A percentile compares a stretch with the other conserved stretches of the same genome.
Conservation (phyloP, 2,797 vertebrate genomes). For the Centroberyx gerrardi region DNA sequence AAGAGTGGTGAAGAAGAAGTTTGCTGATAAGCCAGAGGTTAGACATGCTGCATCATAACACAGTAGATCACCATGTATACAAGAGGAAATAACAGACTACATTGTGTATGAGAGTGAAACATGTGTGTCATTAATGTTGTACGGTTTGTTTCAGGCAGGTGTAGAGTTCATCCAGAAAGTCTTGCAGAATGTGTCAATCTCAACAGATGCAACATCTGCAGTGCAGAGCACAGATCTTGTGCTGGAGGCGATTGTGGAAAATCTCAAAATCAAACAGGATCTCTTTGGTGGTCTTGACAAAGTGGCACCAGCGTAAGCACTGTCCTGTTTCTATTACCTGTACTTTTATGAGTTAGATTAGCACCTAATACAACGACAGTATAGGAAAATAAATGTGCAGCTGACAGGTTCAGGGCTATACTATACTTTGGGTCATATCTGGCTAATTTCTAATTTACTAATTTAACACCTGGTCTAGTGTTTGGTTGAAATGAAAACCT, state of each 20-base stretch:
- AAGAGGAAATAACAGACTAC: neutral
- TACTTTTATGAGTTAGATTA: neutral
- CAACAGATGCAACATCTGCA: slow-evolving; percentile 87
- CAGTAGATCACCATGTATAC: neutral
- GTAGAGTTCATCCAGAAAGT: slow-evolving; percentile 91
- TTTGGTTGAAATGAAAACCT: no score
- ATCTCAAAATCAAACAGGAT: slow-evolving; percentile 90
- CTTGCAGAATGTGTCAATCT: slow-evolving; percentile 88
- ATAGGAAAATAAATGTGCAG: no score
- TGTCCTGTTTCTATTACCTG: slow-evolving; percentile 21
- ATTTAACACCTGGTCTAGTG: no score
- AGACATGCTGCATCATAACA: slow-evolving; percentile 12
- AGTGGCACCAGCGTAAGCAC: slow-evolving; percentile 91
- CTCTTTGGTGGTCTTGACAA: slow-evolving; percentile 94
- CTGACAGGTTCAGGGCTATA: no score
- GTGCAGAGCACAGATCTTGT: slow-evolving; percentile 92
- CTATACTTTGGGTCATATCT: no score
- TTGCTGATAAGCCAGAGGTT: slow-evolving; percentile 95
- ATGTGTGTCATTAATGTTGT: neutral
- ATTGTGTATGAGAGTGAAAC: neutral
- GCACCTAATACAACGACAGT: no score
- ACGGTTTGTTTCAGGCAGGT: slow-evolving; percentile 85
- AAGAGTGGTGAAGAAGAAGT: slow-evolving; percentile 95
- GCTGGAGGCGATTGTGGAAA: slow-evolving; percentile 97
- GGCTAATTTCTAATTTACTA: no score